These are phyloP conservation scores for Lumbricus terrestris DNA, from an alignment of 2,888 invertebrate species.

Conservation along the genomic window DNA sequence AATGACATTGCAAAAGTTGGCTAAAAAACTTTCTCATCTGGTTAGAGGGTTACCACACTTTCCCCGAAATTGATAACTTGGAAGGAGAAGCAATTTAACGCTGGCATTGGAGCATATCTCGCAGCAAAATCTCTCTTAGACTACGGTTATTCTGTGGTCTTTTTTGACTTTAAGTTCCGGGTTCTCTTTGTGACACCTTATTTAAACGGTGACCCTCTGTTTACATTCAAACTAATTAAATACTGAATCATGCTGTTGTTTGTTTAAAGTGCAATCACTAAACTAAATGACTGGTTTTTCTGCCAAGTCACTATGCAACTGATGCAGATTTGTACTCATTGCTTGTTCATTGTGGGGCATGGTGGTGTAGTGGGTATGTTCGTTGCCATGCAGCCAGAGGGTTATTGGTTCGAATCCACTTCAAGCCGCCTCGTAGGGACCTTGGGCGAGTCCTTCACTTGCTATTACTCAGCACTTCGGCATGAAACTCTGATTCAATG, in stretches of 20 bases:
- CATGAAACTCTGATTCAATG: no score
- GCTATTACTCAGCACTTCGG: no score
- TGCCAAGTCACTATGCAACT: background rate
- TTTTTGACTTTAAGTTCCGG: background rate
- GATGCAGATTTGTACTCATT: background rate
- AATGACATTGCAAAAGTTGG: background rate
- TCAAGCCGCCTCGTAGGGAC: no score
- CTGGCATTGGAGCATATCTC: background rate
- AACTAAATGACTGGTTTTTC: background rate
- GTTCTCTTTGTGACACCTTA: background rate
- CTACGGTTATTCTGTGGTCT: no score
- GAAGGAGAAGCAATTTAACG: no score
- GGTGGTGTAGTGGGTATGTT: no score
- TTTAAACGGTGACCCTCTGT: background rate
- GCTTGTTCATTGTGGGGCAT: background rate
- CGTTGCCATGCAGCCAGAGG: no score
- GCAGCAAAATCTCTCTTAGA: background rate
- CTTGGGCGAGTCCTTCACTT: no score
- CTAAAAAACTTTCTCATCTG: background rate
- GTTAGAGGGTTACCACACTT: background rate
- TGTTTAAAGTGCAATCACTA: no score
- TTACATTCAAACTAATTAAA: background rate
- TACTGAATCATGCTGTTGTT: background rate
- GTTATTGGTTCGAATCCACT: no score
- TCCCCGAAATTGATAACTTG: no score